phyloP scores from a whole-genome alignment of 2,113 vertebrate genomes.

The Ondatra zibethicus region DNA sequence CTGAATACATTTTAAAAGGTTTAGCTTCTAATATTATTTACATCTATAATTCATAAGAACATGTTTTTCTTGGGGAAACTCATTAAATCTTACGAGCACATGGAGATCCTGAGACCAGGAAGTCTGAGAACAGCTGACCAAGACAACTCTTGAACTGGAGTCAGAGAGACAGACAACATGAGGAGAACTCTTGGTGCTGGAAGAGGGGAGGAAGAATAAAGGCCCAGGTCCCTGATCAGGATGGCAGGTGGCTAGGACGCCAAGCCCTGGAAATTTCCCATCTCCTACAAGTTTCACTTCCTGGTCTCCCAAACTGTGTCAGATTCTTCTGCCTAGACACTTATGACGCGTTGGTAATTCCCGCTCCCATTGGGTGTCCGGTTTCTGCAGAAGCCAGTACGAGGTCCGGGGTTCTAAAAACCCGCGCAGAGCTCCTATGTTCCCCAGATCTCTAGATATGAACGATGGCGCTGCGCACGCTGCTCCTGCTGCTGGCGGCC shows the following conservation, averaged over 20 bases:
- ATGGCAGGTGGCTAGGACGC: no score
- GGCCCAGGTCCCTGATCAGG: not conserved
- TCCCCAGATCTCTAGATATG: not conserved
- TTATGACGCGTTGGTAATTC: rapidly evolving
- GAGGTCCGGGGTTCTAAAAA: not conserved
- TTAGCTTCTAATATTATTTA: not conserved
- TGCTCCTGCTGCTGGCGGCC: not conserved
- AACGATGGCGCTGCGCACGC: rapidly evolving
- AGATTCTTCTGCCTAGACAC: not conserved
- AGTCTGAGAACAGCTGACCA: not conserved
- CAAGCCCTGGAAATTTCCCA: no score
- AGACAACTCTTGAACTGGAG: not conserved
- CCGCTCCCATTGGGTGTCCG: not conserved
- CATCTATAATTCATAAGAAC: not conserved
- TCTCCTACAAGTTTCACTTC: not conserved
- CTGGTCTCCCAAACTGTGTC: not conserved
- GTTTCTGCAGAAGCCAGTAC: not conserved
- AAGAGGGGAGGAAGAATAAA: not conserved
- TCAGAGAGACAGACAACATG: no score
- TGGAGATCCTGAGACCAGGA: not conserved
- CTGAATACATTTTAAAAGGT: not conserved
- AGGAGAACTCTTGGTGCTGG: not conserved
- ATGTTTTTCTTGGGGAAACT: not conserved
- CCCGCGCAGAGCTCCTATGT: rapidly evolving
- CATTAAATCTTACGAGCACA: not conserved